phyloP scores from a whole-genome alignment of 2,797 vertebrate species.

The Chelidonichthys spinosus region DNA sequence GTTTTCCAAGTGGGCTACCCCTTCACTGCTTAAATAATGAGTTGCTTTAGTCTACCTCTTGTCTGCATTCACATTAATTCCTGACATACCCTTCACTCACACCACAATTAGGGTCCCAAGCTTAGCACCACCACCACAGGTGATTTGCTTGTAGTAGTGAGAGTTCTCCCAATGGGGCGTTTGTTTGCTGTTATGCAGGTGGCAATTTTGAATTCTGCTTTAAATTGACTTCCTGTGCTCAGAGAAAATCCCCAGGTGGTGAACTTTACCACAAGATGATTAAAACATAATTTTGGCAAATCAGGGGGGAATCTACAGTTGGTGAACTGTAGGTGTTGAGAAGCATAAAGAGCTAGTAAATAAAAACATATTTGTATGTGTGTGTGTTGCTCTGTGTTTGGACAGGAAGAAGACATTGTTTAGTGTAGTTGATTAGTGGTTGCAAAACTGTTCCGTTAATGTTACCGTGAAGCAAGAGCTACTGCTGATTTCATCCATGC shows the following conservation, averaged over 20 bases:
- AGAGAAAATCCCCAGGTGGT: no score
- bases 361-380: neutral
- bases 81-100: neutral
- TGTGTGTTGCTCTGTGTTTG: neutral
- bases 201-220: no score
- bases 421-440: neutral
- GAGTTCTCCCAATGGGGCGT: no score
- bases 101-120: neutral
- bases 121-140: no score
- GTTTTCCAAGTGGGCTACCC: constrained; percentile 15
- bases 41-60: neutral
- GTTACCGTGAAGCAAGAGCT: neutral
- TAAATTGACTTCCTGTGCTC: no score
- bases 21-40: constrained; percentile 3
- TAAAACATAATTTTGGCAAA: no score
- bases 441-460: neutral
- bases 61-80: neutral
- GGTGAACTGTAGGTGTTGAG: neutral
- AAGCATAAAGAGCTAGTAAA: neutral
- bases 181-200: neutral
- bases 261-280: no score
- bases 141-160: no score
- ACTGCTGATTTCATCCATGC: neutral
- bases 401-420: neutral
- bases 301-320: no score